Evolutionary conservation across 2,113 vertebrate species (phyloP), one percentile per base, ranked within the genome.

Genomic region (Colaptes auratus): DNA sequence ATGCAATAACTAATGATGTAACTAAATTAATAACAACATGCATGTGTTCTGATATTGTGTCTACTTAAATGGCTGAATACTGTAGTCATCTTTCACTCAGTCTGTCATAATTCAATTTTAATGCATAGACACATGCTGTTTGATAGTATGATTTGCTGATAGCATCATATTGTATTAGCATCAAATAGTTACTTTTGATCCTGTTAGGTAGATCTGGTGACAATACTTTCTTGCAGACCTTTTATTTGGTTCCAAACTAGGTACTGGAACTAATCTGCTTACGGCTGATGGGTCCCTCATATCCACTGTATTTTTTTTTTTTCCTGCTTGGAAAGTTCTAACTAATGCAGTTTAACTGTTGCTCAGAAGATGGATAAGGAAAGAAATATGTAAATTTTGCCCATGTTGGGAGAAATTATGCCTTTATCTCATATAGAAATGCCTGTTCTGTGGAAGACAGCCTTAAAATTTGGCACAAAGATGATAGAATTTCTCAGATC

Each of bases 51-150:
- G 56, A 48, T 85, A 46, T 70, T 74, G 21, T 56, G 82, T 86
- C 63, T 74, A 88, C 86, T 92, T 89, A 90, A 93, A 55, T 63
- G 42, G 55, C 53, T 89, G 74, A 88, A 84, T 86, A 24, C 30
- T 33, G 17, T 79, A 63, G 75, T 60, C 53, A 59, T 87, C 79
- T 79, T 92, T 79, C 46, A 59, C 42, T 95, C 30, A 24, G 3
- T 81, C 50, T 70, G 42, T 65, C 31, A n/a, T 85, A 89, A 36
- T 56, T 48, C 63, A 53, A 48, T 58, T 92, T 85, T 74, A 92
- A 81, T 83, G 65, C 60, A 64, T 36, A 36, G 25, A 83, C 48
- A 52, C 24, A 13, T 52, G 33, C 42, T 77, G 31, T 66, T 85
- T 77, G 52, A 48, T 89, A 82, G 46, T 56, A 67, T 52, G 59